Evolutionary conservation across 1,140 invertebrate genomes (phyloP).

Genomic region (Ectropis grisescens): DNA sequence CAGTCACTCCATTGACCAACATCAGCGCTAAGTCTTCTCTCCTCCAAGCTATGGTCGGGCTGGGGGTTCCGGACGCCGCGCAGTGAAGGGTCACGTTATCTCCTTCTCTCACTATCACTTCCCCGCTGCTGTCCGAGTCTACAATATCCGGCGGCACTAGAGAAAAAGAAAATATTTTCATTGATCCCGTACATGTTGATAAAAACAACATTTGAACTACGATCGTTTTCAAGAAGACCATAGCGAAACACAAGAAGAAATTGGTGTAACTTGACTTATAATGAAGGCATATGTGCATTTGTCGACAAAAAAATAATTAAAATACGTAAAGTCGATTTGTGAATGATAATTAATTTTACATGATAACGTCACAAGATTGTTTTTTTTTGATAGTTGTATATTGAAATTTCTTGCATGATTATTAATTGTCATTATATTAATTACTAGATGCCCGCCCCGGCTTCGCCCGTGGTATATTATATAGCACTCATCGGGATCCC

Average conservation of each 20-base stretch:
- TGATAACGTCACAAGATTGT: too few species aligned
- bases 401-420: too few species aligned
- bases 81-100: constrained; percentile 85
- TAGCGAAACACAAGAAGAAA: background rate
- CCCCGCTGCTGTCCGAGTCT: constrained; percentile 83
- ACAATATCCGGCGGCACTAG: constrained; percentile 89
- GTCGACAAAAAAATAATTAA: too few species aligned
- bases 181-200: constrained; percentile 3
- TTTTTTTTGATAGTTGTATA: too few species aligned
- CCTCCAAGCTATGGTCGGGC: constrained; percentile 84
- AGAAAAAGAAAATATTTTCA: constrained; percentile 11
- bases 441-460: too few species aligned
- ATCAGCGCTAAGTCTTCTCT: constrained; percentile 80
- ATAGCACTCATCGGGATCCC: too few species aligned
- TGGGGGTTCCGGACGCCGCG: constrained; percentile 81
- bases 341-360: too few species aligned
- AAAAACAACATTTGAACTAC: constrained; percentile 4
- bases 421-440: too few species aligned
- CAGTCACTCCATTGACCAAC: constrained; percentile 34
- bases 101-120: constrained; percentile 86
- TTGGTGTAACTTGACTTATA: too few species aligned
- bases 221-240: constrained; percentile 1
- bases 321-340: too few species aligned
- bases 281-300: too few species aligned
- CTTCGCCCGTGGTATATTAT: too few species aligned